Evolutionary conservation across 2,113 vertebrate species (phyloP), one percentile per base, ranked within the genome.

Genomic region (Oreochromis niloticus): DNA sequence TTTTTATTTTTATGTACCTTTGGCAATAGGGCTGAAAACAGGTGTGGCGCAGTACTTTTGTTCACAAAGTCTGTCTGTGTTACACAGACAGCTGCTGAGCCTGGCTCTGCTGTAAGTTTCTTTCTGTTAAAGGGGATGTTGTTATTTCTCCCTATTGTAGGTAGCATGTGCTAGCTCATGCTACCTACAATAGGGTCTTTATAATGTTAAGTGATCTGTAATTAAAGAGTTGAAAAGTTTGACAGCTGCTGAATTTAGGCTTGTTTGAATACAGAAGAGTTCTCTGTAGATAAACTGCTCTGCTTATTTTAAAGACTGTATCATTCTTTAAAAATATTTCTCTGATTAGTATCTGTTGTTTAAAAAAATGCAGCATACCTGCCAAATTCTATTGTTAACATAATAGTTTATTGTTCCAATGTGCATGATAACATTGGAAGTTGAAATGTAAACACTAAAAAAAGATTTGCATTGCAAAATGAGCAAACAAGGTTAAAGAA

Each of bases 401-500:
- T 68, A 39, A n/a, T 66, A 39, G 61, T 12, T 66, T 66, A n/a
- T 66, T 66, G 2, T 39, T 39, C 32, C 32, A 1, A 1, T 6
- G 52, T 27, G 22, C 48, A 6, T 4, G 17, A 48, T 86, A 86
- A 54, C 66, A 32, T 22, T 16, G 54, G 55, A 50, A 57, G 39
- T 10, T 27, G 46, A 56, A 55, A 36, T 57, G 8, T 86, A 1
- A 80, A 43, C 50, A 52, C 7, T 61, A 30, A 19, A 59, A 59
- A 75, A 73, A 50, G n/a, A 19, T 66, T 81, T 84, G 4, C 81
- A 0, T 43, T 75, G 86, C 78, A 71, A 84, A 50, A 24, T 30
- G 11, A n/a, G 19, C 30, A 41, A 34, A 27, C 14, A 19, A 19
- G 7, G 32, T 22, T 66, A 52, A 54, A 30, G 34, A 52, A 80